phyloP scores from a whole-genome alignment of 2,888 invertebrate genomes.

The Mesorhabditis belari region DNA sequence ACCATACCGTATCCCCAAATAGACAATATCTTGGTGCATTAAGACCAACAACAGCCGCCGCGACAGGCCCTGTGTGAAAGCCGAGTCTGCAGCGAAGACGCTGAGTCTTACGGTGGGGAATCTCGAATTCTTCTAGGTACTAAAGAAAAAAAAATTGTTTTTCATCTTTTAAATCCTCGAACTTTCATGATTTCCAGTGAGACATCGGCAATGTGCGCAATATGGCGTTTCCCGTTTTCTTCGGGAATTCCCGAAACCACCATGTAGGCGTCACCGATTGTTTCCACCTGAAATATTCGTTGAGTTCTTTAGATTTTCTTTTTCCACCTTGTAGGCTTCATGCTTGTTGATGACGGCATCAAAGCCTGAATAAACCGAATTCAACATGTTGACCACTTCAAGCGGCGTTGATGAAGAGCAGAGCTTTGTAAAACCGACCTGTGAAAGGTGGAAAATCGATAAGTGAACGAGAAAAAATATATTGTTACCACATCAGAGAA shows the following conservation, averaged over 20 bases:
- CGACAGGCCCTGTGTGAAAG: conserved; percentile 25
- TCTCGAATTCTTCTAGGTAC: conserved; percentile 15
- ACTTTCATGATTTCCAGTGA: conserved; percentile 22
- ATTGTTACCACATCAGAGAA: conserved; percentile 23
- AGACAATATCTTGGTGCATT: conserved; percentile 32
- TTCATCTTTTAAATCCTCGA: not conserved
- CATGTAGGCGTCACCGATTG: conserved; percentile 40
- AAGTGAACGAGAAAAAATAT: too few species aligned
- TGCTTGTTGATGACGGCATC: conserved; percentile 39
- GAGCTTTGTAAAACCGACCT: conserved; percentile 28
- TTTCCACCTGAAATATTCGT: conserved; percentile 19
- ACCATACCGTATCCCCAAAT: conserved; percentile 33
- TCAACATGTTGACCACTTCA: conserved; percentile 34
- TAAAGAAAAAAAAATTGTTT: not conserved
- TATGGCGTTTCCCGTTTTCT: conserved; percentile 32
- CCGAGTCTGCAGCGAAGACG: conserved; percentile 22
- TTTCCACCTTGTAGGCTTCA: conserved; percentile 24
- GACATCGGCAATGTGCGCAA: conserved; percentile 21
- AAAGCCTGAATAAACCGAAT: conserved; percentile 46
- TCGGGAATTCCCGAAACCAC: conserved; percentile 33
- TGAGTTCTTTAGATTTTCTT: not conserved
- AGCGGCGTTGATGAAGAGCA: conserved; percentile 22
- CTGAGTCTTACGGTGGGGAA: conserved; percentile 20
- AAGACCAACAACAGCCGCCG: conserved; percentile 28
- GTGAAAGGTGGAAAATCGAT: not conserved